Conservation (phyloP, 2,888 invertebrate genomes). For the Drosophila mayaguana region DNA sequence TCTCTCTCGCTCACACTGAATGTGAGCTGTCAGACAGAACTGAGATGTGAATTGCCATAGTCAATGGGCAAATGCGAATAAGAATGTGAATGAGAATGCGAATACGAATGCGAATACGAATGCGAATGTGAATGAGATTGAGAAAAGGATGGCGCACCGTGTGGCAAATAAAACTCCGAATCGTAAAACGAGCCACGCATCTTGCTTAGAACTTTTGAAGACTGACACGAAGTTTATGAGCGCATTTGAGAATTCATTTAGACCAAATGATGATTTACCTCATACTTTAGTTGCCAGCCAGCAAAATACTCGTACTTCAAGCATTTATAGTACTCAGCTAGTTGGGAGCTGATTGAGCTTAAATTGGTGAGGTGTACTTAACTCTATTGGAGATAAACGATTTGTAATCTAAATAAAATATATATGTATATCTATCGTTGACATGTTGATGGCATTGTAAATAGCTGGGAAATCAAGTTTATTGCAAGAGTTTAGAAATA, state of each 20-base stretch:
- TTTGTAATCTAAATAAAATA: background rate
- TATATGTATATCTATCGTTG: background rate
- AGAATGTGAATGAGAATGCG: slow-evolving; percentile 12
- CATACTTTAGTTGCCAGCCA: slow-evolving; percentile 17
- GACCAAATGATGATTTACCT: slow-evolving; percentile 46
- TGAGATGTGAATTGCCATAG: slow-evolving; percentile 38
- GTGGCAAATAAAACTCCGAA: slow-evolving; percentile 63
- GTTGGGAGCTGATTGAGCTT: slow-evolving; percentile 25
- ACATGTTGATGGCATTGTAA: slow-evolving; percentile 11
- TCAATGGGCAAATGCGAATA: slow-evolving; percentile 20
- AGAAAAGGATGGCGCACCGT: slow-evolving; percentile 49
- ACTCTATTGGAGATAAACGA: background rate
- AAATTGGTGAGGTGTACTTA: slow-evolving; percentile 34
- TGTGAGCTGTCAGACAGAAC: slow-evolving; percentile 1
- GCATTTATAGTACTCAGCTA: slow-evolving; percentile 35
- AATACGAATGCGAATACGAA: slow-evolving; percentile 2
- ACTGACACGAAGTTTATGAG: slow-evolving; percentile 53
- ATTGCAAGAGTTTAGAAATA: background rate
- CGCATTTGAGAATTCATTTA: slow-evolving; percentile 54
- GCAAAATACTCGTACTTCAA: slow-evolving; percentile 1
- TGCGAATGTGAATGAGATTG: slow-evolving; percentile 17
- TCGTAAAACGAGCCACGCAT: slow-evolving; percentile 59
- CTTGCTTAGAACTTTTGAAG: slow-evolving; percentile 52
- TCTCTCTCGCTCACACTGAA: background rate
- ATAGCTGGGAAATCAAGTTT: slow-evolving; percentile 1